Evolutionary conservation across 2,888 invertebrate species (phyloP), one percentile per base, ranked within the genome.

Genomic region (Gastrophysa polygoni): DNA sequence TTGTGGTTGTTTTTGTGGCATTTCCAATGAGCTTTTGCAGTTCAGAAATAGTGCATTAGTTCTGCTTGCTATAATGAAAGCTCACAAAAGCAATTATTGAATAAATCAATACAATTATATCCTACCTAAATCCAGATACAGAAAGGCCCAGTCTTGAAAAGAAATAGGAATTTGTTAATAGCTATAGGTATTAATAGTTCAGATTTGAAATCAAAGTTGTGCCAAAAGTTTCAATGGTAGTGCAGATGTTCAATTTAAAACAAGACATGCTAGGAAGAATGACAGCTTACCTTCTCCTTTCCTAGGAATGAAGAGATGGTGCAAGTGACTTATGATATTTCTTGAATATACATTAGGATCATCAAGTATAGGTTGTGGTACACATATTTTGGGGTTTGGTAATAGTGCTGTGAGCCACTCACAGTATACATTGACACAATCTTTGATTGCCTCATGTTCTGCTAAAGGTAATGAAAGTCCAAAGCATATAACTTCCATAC

Each of bases 361-460:
- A 59, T 94, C 93, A 47, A 89, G 86, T 10, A 98, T 90, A 0
- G 97, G 96, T 70, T 88, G 87, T 0, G 98, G 98, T 16, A 97
- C 92, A 71, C 94, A 92, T 57, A 93, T 88, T 75, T 94, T 92
- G 1, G 95, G 93, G 21, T 88, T 87, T 20, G 91, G 90, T 69
- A 93, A 88, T 66, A 98, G 83, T 1, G 96, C 93, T 0, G 93
- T 91, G 68, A 98, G 83, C 98, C 98, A 98, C 77, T 98, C 96
- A 80, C 96, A 97, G 78, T 98, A 98, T 32, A 98, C 92, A 78
- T 94, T 94, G 44, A 97, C 97, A 80, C 97, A 98, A 81, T 97
- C 96, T 68, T 96, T 91, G 55, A 98, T 91, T 0, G 96, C 94
- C 73, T 96, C 96, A 79, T 96, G 95, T 81, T 98, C 97, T 32